A percentile compares a stretch with the other conserved stretches of the same genome.
Evolutionary conservation across 2,113 vertebrate genomes (phyloP).

Genomic region (Pachyramphus minor): DNA sequence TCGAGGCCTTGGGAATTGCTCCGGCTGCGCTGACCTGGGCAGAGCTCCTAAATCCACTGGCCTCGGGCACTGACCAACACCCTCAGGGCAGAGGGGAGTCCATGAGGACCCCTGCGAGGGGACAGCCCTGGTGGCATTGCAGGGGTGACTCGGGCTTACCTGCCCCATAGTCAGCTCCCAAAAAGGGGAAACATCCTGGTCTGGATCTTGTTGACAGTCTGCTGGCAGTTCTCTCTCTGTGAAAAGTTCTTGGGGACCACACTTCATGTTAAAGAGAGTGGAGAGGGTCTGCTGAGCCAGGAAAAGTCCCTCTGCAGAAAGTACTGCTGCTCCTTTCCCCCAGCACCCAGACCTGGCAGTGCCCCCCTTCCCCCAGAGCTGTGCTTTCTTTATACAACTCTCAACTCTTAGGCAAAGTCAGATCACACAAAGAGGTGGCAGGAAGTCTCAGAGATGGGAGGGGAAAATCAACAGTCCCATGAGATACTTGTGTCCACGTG

Average conservation of each 20-base stretch:
- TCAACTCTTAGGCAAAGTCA: neutral
- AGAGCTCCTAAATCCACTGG: conserved; percentile 21
- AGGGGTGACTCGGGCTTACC: neutral
- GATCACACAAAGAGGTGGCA: neutral
- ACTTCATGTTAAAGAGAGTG: neutral
- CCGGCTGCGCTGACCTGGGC: neutral
- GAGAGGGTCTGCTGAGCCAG: neutral
- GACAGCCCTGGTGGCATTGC: rapidly evolving
- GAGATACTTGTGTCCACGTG: rapidly evolving
- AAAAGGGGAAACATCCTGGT: neutral
- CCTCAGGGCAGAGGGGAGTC: neutral
- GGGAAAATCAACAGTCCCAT: neutral
- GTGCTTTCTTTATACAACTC: neutral
- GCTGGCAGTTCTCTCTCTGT: neutral
- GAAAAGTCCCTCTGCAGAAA: neutral
- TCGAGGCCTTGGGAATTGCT: neutral
- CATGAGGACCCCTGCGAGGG: neutral
- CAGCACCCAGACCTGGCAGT: neutral
- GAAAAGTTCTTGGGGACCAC: neutral
- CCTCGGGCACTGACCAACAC: neutral
- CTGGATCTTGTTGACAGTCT: neutral
- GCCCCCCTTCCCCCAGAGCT: neutral
- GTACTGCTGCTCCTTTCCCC: too few species aligned
- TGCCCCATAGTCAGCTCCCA: neutral
- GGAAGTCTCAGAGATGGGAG: neutral